These are phyloP conservation scores for Paracyprichromis sp. DNA, from an alignment of 2,113 vertebrate genomes.

Conservation along the genomic window DNA sequence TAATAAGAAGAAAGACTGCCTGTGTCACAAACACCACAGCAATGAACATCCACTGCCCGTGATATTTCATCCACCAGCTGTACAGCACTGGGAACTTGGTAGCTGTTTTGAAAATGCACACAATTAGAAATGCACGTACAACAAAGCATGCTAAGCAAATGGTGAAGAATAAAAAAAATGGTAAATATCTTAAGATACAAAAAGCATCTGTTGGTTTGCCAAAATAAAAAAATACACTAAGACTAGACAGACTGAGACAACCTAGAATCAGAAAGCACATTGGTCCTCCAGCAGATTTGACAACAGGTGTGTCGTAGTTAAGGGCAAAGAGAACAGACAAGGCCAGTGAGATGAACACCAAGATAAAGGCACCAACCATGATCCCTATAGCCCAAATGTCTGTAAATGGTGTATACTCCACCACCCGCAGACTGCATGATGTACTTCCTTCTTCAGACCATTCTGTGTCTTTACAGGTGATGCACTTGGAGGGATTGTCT, in stretches of 20 bases:
- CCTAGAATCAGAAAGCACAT: conserved; percentile 81
- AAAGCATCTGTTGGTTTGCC: conserved; percentile 54
- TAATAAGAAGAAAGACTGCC: conserved; percentile 31
- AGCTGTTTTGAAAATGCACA: conserved; percentile 83
- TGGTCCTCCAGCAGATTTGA: conserved; percentile 79
- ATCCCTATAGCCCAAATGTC: conserved; percentile 59
- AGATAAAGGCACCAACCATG: neutral
- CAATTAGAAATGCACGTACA: conserved; percentile 79
- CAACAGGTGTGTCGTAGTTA: conserved; percentile 77
- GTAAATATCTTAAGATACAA: conserved; percentile 64
- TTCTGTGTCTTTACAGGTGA: neutral
- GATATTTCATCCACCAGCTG: conserved; percentile 72
- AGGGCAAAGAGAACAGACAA: conserved; percentile 67
- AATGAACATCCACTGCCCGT: conserved; percentile 72
- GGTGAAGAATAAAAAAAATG: conserved; percentile 69
- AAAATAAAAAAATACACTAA: conserved; percentile 74
- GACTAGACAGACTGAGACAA: conserved; percentile 60
- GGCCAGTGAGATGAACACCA: conserved; percentile 55
- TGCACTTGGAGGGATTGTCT: neutral
- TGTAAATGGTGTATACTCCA: conserved; percentile 67
- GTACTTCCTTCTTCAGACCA: conserved; percentile 75
- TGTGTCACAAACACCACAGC: conserved; percentile 43
- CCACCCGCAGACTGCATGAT: conserved; percentile 60
- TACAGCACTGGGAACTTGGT: conserved; percentile 65
- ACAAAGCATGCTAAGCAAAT: conserved; percentile 77